phyloP scores from a whole-genome alignment of 2,888 invertebrate species.

The Cephalotes varians region DNA sequence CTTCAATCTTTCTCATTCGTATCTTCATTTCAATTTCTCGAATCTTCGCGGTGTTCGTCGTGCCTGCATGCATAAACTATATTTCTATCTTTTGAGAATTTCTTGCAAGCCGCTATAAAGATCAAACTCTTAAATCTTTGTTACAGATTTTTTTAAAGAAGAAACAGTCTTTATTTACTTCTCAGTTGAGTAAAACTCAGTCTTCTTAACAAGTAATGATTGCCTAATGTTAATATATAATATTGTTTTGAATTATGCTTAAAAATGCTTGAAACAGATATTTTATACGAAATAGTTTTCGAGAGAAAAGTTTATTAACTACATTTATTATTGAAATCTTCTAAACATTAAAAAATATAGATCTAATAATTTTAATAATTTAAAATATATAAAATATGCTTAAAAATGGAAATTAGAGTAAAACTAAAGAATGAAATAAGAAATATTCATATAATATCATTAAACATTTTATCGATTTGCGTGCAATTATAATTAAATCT shows the following conservation, averaged over 20 bases:
- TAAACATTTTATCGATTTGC: not conserved
- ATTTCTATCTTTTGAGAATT: slow-evolving; percentile 30
- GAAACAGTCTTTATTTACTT: not conserved
- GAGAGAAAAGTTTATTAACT: not conserved
- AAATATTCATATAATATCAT: not conserved
- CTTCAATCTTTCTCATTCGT: slow-evolving; percentile 17
- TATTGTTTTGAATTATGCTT: not conserved
- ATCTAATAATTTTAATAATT: not conserved
- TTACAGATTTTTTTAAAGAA: not conserved
- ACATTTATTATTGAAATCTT: not conserved
- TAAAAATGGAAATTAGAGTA: not conserved
- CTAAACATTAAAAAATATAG: not conserved
- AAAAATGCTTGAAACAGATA: not conserved
- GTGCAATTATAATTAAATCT: not conserved
- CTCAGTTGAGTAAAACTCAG: not conserved
- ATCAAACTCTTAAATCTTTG: slow-evolving; percentile 12
- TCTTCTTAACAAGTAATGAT: not conserved
- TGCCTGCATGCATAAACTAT: slow-evolving; percentile 9
- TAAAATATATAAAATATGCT: not conserved
- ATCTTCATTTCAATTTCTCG: slow-evolving; percentile 4
- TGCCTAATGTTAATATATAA: not conserved
- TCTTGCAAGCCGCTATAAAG: not conserved
- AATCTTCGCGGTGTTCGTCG: slow-evolving; percentile 3
- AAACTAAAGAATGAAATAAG: not conserved
- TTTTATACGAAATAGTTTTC: not conserved